phyloP scores from a whole-genome alignment of 1,140 invertebrate genomes.

The Apis florea region DNA sequence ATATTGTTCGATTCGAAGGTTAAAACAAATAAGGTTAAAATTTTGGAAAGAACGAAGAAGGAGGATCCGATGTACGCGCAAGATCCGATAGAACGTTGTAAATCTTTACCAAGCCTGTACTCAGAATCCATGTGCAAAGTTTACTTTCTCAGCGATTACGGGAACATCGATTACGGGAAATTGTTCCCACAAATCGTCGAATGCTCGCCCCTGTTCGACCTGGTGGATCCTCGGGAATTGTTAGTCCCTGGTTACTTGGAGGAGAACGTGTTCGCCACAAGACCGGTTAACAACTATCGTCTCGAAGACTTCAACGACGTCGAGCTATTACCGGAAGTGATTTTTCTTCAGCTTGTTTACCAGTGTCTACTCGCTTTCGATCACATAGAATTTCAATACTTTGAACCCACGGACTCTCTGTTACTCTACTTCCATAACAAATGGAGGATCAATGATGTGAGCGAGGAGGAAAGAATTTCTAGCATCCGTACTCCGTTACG shows the following conservation, averaged over 20 bases:
- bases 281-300: slow-evolving; percentile 15
- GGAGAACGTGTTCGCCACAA: slow-evolving; percentile 23
- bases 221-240: slow-evolving; percentile 55
- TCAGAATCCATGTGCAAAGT: not conserved
- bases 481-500: slow-evolving; percentile 80
- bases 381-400: slow-evolving; percentile 72
- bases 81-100: not conserved
- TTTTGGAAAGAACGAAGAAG: not conserved
- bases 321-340: slow-evolving; percentile 49
- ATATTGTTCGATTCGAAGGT: slow-evolving; percentile 34
- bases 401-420: slow-evolving; percentile 76
- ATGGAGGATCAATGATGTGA: slow-evolving; percentile 70
- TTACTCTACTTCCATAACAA: slow-evolving; percentile 78
- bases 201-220: slow-evolving; percentile 42
- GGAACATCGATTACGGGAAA: slow-evolving; percentile 43
- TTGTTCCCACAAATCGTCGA: not conserved
- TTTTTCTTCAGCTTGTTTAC: slow-evolving; percentile 69
- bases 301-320: slow-evolving; percentile 64
- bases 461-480: slow-evolving; percentile 73
- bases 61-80: not conserved
- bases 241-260: slow-evolving; percentile 49
- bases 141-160: slow-evolving; percentile 41
- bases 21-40: not conserved
- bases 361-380: slow-evolving; percentile 78
- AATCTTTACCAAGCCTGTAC: slow-evolving; percentile 1